Evolutionary conservation across 2,113 vertebrate genomes (phyloP).

Genomic region (Pollimyrus isidori): DNA sequence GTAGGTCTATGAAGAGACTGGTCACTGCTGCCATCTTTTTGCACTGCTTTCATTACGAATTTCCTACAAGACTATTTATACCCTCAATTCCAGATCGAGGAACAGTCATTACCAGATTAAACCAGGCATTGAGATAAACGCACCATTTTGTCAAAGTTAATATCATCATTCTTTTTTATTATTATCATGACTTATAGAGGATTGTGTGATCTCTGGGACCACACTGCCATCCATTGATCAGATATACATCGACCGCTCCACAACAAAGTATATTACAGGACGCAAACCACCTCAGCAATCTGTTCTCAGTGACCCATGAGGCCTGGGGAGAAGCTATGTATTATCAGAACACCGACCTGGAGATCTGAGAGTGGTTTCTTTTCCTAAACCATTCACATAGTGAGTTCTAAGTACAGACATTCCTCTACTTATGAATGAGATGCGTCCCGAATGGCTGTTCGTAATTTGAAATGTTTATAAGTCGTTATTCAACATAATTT

Average conservation of each 20-base stretch:
- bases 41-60: neutral
- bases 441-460: too few relatives aligned
- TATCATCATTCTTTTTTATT: neutral
- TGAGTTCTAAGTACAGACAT: neutral
- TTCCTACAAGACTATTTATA: neutral
- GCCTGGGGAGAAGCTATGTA: neutral
- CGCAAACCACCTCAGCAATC: neutral
- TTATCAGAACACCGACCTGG: neutral
- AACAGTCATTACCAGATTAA: neutral
- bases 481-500: too few relatives aligned
- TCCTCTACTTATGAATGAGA: too few relatives aligned
- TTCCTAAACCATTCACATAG: neutral
- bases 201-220: neutral
- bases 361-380: neutral
- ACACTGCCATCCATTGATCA: neutral
- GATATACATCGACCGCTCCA: neutral
- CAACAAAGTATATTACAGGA: neutral
- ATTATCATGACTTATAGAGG: neutral
- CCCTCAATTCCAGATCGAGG: neutral
- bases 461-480: too few relatives aligned
- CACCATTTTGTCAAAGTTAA: neutral
- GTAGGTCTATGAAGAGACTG: neutral
- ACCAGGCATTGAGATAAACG: neutral
- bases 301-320: neutral
- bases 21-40: neutral